phyloP scores from a whole-genome alignment of 2,113 vertebrate genomes.

The Tetrao urogallus region DNA sequence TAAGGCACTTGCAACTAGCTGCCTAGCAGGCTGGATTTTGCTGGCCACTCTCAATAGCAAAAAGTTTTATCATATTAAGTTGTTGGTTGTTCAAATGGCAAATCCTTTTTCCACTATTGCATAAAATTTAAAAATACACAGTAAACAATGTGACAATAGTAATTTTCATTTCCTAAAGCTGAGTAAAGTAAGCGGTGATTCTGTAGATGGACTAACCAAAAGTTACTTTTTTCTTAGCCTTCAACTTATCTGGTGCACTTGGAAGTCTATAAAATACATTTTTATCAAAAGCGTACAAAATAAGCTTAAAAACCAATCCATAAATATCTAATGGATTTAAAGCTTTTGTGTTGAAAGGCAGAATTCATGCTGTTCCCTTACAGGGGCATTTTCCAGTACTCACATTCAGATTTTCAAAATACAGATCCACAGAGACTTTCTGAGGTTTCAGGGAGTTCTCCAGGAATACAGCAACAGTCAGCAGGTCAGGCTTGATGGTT shows the following conservation, averaged over 20 bases:
- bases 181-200: background rate
- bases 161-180: background rate
- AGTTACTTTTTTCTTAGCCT: background rate
- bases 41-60: accelerated
- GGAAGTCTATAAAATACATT: background rate
- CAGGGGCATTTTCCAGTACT: background rate
- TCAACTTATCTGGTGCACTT: background rate
- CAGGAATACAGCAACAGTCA: background rate
- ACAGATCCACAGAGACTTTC: background rate
- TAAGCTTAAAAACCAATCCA: background rate
- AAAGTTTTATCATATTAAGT: background rate
- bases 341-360: constrained; percentile 5
- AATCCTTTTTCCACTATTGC: background rate
- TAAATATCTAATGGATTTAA: background rate
- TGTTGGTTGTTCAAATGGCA: background rate
- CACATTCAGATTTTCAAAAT: background rate
- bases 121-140: background rate
- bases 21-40: background rate
- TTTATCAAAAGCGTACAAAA: constrained; percentile 11
- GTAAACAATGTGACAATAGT: background rate
- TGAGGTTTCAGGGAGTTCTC: background rate
- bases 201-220: background rate
- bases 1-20: background rate
- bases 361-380: background rate
- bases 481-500: background rate